Base-by-base conservation (phyloP, 1,140 invertebrate species). In the Hesperophylax magnus region DNA sequence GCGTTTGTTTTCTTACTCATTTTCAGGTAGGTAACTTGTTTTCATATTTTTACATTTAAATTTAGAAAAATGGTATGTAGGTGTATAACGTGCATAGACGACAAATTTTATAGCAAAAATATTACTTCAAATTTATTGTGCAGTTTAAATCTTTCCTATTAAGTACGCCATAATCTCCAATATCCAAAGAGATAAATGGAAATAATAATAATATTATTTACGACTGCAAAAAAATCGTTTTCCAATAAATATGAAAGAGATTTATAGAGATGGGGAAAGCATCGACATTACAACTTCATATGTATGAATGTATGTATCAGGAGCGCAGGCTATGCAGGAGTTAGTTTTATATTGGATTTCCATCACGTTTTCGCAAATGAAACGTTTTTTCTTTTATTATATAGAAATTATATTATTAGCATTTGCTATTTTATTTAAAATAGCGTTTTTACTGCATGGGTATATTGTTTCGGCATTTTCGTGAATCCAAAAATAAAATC, bases 161-260 rank as follows among this genome's bases (percentile, higher is more conserved):
- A 47, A 47, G 39, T 47, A 47, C 14, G 39, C 39, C 39, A 47
- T 47, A 47, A 47, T 47, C 39, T 47, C 39, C 39, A 14, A 47
- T 47, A 24, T 61, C 18, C 11, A 61, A 61, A 61, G 24, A 18
- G 58, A 61, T 14, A 47, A 72, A 72, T 53, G 63, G 24, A 54
- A 74, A 72, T 24, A 20, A 75, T 20, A 80, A 75, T 80, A 80
- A 52, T 27, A 81, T 81, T 77, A 81, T 81, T 77, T 78, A 77
- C 75, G 80, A 77, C 58, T 69, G 74, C 34, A 54, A 81, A 81
- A n/a, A 56, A 72, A 61, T 75, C 56, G n/a, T 69, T 74, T 77
- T 81, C 54, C 74, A 81, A 77, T 81, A 81, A 81, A 69, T 72
- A 56, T 1, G 39, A 56, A 61, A 54, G 65, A 77, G 80, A 81